Evolutionary conservation across 2,888 invertebrate species (phyloP).

Genomic region (Sinopyrophorus schimmeli): DNA sequence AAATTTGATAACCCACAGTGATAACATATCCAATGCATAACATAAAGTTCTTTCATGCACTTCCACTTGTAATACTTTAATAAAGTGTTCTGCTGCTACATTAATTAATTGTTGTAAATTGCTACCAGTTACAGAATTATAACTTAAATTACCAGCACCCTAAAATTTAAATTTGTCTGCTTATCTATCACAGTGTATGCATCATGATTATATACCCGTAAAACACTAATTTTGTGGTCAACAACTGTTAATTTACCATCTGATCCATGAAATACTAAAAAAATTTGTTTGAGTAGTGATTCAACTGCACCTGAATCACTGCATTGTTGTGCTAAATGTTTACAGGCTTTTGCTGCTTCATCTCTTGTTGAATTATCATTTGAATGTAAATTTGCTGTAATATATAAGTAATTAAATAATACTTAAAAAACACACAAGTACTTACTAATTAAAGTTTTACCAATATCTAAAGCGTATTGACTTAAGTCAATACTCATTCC

Average conservation of each 20-base stretch:
- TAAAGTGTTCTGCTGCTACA: slow-evolving; percentile 67
- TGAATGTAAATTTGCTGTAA: slow-evolving; percentile 77
- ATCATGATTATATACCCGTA: too few species aligned
- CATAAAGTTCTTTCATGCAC: slow-evolving; percentile 90
- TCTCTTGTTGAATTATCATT: slow-evolving; percentile 78
- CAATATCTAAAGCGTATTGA: slow-evolving; percentile 74
- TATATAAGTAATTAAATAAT: too few species aligned
- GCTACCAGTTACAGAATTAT: slow-evolving; percentile 66
- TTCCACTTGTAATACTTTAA: slow-evolving; percentile 82
- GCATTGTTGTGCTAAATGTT: slow-evolving; percentile 72
- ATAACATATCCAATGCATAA: slow-evolving; percentile 78
- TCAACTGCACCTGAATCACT: slow-evolving; percentile 67
- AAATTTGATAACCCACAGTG: slow-evolving; percentile 75
- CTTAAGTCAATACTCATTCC: slow-evolving; percentile 77
- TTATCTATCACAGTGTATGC: too few species aligned
- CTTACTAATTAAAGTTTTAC: slow-evolving; percentile 78
- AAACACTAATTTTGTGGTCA: slow-evolving; percentile 84
- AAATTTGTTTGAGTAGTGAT: slow-evolving; percentile 69
- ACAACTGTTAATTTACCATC: slow-evolving; percentile 89
- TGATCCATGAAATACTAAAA: slow-evolving; percentile 83
- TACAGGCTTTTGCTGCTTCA: slow-evolving; percentile 75
- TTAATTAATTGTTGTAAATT: slow-evolving; percentile 63
- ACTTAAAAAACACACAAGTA: slow-evolving; percentile 19
- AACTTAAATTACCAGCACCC: slow-evolving; percentile 75
- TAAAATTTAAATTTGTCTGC: too few species aligned